These are phyloP conservation scores for Nomada fabriciana DNA, from an alignment of 2,888 invertebrate genomes.

Conservation along the genomic window DNA sequence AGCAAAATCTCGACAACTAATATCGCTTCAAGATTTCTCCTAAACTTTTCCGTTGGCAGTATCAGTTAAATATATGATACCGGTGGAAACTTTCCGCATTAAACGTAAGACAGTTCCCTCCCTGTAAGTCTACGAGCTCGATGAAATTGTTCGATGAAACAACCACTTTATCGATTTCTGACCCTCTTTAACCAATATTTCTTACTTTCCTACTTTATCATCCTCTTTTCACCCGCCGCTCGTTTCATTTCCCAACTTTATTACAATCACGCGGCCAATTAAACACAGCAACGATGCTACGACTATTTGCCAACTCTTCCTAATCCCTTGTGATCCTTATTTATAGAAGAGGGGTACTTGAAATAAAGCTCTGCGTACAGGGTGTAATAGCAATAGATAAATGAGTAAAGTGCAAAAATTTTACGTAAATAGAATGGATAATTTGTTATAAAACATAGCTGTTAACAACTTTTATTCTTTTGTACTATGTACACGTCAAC, in stretches of 20 bases:
- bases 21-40: not conserved
- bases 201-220: not conserved
- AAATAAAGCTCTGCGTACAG: too few species aligned
- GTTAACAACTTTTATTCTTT: too few species aligned
- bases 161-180: not conserved
- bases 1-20: not conserved
- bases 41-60: not conserved
- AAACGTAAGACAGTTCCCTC: not conserved
- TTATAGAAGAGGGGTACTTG: too few species aligned
- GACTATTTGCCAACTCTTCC: too few species aligned
- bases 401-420: too few species aligned
- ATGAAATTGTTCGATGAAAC: not conserved
- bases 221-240: not conserved
- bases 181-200: slow-evolving; percentile 6
- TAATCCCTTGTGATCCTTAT: too few species aligned
- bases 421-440: too few species aligned
- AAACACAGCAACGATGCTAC: too few species aligned
- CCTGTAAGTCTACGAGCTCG: not conserved
- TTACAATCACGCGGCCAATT: not conserved
- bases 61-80: not conserved
- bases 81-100: not conserved
- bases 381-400: too few species aligned
- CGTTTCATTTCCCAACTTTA: not conserved
- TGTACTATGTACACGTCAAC: too few species aligned
- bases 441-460: too few species aligned